Conservation (phyloP, 2,888 invertebrate genomes). For the Carterocephalus palaemon region DNA sequence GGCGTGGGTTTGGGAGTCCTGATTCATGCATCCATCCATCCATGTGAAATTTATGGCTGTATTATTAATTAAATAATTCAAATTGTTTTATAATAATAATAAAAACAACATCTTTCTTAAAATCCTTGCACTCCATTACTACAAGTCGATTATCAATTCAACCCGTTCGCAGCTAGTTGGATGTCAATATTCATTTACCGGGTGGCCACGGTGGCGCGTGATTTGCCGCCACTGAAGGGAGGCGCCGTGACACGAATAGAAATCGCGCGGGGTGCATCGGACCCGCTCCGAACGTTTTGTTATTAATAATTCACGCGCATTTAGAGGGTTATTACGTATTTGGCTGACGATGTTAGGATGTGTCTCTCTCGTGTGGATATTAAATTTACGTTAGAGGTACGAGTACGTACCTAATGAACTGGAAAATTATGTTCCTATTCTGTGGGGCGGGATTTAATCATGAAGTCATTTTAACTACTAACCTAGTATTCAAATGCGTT, state of each 20-base stretch:
- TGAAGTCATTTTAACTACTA: no score
- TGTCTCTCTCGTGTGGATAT: slow-evolving; percentile 12
- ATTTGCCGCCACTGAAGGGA: slow-evolving; percentile 54
- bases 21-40: no score
- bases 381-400: slow-evolving; percentile 4
- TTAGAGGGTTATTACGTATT: slow-evolving; percentile 27
- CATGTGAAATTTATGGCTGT: no score
- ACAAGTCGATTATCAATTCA: slow-evolving; percentile 65
- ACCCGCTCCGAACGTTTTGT: slow-evolving; percentile 51
- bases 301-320: slow-evolving; percentile 45
- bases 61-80: no score
- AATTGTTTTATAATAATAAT: no score
- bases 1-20: no score
- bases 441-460: neutral
- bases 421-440: slow-evolving; percentile 4
- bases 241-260: slow-evolving; percentile 55
- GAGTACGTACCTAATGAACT: no score
- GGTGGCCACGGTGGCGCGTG: slow-evolving; percentile 52
- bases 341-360: slow-evolving; percentile 6
- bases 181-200: slow-evolving; percentile 76
- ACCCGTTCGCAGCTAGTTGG: slow-evolving; percentile 60
- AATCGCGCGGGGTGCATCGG: slow-evolving; percentile 44
- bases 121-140: slow-evolving; percentile 4
- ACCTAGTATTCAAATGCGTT: no score
- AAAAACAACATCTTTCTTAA: no score